phyloP scores from a whole-genome alignment of 2,797 vertebrate genomes.

The Sebastes kiyomatsui region DNA sequence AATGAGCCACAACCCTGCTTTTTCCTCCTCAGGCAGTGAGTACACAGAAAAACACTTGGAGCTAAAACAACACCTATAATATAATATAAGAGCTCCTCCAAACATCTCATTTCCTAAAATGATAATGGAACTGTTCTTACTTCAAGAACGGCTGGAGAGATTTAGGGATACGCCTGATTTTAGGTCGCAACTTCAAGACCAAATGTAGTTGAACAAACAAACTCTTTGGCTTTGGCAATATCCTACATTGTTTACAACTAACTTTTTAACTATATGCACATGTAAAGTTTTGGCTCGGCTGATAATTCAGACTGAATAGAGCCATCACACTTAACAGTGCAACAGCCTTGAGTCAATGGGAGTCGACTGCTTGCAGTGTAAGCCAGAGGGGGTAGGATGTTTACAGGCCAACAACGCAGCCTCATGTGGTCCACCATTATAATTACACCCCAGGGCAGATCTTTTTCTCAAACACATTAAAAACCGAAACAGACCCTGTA shows the following conservation, averaged over 20 bases:
- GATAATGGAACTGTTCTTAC: constrained; percentile 32
- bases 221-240: constrained; percentile 9
- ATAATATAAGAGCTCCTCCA: constrained; percentile 30
- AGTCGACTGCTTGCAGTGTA: constrained; percentile 32
- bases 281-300: constrained; percentile 28
- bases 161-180: constrained; percentile 20
- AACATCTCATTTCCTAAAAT: constrained; percentile 50
- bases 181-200: constrained; percentile 17
- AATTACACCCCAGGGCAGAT: constrained; percentile 78
- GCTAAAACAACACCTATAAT: constrained; percentile 54
- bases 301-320: constrained; percentile 45
- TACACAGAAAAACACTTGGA: constrained; percentile 44
- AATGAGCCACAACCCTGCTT: constrained; percentile 39
- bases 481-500: constrained; percentile 74
- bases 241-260: constrained; percentile 16
- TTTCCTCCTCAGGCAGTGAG: neutral
- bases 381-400: constrained; percentile 60
- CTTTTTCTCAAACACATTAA: constrained; percentile 80
- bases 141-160: neutral
- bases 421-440: constrained; percentile 74
- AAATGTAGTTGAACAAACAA: constrained; percentile 38
- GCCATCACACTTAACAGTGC: constrained; percentile 36
- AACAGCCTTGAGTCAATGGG: constrained; percentile 47
- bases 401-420: constrained; percentile 67
- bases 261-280: constrained; percentile 40